These are phyloP conservation scores for Stegodyphus mimosarum DNA, from an alignment of 1,140 invertebrate species.

Conservation along the genomic window DNA sequence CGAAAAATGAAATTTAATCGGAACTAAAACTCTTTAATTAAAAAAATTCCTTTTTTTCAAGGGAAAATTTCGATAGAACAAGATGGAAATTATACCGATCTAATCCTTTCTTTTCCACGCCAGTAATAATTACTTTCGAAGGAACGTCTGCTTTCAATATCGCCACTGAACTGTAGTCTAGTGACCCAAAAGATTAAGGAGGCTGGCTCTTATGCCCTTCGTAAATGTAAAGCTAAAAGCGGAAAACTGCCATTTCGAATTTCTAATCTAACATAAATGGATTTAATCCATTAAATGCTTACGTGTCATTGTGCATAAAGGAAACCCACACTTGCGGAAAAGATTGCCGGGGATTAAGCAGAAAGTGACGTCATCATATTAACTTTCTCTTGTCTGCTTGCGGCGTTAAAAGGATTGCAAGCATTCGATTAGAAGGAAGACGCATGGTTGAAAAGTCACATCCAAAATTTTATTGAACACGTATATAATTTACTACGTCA, in stretches of 20 bases:
- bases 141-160: background rate
- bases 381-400: background rate
- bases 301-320: conserved; percentile 9
- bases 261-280: background rate
- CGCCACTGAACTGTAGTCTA: background rate
- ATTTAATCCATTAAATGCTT: conserved; percentile 17
- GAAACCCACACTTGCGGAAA: background rate
- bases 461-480: no score
- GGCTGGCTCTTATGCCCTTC: background rate
- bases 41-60: no score
- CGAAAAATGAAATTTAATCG: no score
- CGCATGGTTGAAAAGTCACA: no score
- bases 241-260: background rate
- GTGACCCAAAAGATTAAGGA: background rate
- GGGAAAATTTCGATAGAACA: no score
- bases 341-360: conserved; percentile 10
- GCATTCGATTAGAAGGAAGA: no score
- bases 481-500: no score
- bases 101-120: no score
- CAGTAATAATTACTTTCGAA: background rate
- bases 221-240: background rate
- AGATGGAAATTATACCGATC: no score
- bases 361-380: conserved; percentile 8
- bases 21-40: no score
- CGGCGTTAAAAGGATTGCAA: no score